Conservation (phyloP, 2,888 invertebrate species). For the Sclerodermus sp. region DNA sequence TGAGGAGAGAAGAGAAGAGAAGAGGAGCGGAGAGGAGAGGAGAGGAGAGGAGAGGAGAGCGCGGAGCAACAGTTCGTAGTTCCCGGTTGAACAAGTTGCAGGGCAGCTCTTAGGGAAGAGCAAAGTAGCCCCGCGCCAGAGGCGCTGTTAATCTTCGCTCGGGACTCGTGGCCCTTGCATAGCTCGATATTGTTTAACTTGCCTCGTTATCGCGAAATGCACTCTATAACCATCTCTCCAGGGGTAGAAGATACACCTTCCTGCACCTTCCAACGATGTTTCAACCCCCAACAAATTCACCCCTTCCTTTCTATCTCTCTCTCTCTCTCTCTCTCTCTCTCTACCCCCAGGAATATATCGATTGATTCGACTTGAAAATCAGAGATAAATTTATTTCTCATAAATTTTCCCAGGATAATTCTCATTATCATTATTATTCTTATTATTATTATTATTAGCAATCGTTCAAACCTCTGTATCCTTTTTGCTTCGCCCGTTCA, state of each 20-base stretch:
- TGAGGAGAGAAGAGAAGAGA: no score
- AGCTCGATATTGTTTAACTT: conserved; percentile 58
- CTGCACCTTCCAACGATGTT: conserved; percentile 39
- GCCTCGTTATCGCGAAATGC: conserved; percentile 57
- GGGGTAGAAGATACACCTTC: conserved; percentile 43
- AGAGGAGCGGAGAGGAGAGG: not conserved
- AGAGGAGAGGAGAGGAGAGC: not conserved
- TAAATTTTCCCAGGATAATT: no score
- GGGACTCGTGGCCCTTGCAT: conserved; percentile 35
- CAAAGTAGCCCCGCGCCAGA: conserved; percentile 11
- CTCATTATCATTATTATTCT: no score
- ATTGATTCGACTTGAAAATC: no score
- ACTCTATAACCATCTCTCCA: conserved; percentile 54
- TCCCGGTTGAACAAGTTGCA: not conserved
- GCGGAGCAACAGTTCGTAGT: conserved; percentile 10
- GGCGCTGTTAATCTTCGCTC: conserved; percentile 48
- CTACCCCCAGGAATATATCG: conserved; percentile 14
- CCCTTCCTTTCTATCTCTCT: conserved; percentile 17
- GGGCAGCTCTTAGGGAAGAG: not conserved
- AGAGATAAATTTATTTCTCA: no score
- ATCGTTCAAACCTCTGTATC: no score
- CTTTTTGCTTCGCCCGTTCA: conserved; percentile 13
- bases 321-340: conserved; percentile 21
- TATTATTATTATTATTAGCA: no score
- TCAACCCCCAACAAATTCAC: conserved; percentile 9